Conservation (phyloP, 2,888 invertebrate species). For the Tiliacea aurago region DNA sequence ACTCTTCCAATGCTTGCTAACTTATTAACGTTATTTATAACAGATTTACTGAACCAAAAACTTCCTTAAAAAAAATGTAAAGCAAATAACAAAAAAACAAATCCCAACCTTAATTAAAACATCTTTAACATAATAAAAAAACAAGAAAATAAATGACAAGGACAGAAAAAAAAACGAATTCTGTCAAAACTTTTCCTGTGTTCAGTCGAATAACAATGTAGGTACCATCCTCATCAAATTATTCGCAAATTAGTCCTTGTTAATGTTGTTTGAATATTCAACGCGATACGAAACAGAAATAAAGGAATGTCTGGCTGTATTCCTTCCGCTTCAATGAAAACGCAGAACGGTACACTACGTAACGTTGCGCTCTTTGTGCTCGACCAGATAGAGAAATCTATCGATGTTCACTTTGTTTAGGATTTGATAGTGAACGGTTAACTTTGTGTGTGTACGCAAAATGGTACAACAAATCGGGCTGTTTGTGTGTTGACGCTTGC, state of each 20-base stretch:
- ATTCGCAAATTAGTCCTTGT: conserved; percentile 65
- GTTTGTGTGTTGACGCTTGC: not conserved
- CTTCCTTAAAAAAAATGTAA: too few species aligned
- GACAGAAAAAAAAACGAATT: conserved; percentile 35
- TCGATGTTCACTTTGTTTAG: conserved; percentile 58
- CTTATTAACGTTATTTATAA: too few species aligned
- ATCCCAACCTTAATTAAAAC: too few species aligned
- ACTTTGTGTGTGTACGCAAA: conserved; percentile 23
- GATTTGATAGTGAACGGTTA: conserved; percentile 33
- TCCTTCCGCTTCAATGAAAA: conserved; percentile 68
- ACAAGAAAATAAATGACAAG: conserved; percentile 34
- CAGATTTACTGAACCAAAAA: too few species aligned
- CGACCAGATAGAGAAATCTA: conserved; percentile 67
- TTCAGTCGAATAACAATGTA: conserved; percentile 55
- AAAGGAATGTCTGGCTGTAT: conserved; percentile 65
- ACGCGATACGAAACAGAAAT: conserved; percentile 58
- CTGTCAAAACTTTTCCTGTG: conserved; percentile 38
- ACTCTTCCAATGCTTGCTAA: not conserved
- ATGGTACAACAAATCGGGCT: conserved; percentile 4
- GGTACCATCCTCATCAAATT: conserved; percentile 56
- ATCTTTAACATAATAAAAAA: not conserved
- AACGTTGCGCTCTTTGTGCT: conserved; percentile 68
- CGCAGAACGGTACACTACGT: conserved; percentile 65
- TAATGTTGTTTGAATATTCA: conserved; percentile 66
- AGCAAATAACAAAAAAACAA: too few species aligned